phyloP scores from a whole-genome alignment of 2,797 vertebrate species.

The Phylloscopus collybita region DNA sequence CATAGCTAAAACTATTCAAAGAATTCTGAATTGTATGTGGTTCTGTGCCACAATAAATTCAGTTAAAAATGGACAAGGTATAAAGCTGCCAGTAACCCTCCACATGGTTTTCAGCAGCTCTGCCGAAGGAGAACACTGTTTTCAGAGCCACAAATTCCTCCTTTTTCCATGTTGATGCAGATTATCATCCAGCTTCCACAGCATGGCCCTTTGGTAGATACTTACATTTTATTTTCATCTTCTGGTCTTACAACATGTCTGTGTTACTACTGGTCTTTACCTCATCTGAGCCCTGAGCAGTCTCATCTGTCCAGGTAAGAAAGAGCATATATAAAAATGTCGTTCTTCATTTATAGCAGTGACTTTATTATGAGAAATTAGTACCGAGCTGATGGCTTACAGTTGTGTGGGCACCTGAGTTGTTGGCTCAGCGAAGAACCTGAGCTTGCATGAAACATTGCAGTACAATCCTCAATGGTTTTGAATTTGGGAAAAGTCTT shows the following conservation, averaged over 20 bases:
- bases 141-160: background rate
- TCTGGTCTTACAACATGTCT: rapidly evolving
- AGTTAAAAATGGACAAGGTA: background rate
- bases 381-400: background rate
- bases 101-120: background rate
- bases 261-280: background rate
- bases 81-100: background rate
- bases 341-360: background rate
- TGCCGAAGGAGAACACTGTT: rapidly evolving
- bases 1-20: background rate
- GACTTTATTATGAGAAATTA: background rate
- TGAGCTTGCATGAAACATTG: background rate
- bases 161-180: background rate
- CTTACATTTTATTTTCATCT: background rate
- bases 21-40: background rate
- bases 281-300: background rate
- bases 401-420: background rate
- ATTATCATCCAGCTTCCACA: background rate
- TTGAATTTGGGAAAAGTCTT: background rate
- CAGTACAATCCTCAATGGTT: background rate
- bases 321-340: background rate
- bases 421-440: background rate
- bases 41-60: background rate
- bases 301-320: background rate
- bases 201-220: rapidly evolving